Evolutionary conservation across 2,113 vertebrate species (phyloP).

Genomic region (Aythya baeri): DNA sequence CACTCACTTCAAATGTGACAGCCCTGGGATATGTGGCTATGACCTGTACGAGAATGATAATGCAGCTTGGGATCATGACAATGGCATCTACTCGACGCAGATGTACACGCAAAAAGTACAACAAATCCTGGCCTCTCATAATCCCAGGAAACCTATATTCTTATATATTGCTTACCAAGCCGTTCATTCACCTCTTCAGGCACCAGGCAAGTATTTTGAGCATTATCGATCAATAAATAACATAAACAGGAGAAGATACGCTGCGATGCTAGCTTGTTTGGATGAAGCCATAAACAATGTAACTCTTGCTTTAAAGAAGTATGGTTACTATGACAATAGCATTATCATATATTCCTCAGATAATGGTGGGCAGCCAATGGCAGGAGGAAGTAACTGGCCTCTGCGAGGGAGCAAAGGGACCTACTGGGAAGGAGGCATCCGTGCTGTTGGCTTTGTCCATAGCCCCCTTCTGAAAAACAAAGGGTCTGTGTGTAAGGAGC

Average conservation of each 20-base stretch:
- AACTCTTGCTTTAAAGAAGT: constrained; percentile 86
- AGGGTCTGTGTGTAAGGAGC: constrained; percentile 87
- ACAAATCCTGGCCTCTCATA: constrained; percentile 86
- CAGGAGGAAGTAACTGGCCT: constrained; percentile 96
- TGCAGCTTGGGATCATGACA: constrained; percentile 93
- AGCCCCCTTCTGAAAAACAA: constrained; percentile 91
- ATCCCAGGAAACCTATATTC: constrained; percentile 87
- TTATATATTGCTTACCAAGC: constrained; percentile 95
- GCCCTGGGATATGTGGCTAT: constrained; percentile 91
- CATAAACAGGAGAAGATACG: constrained; percentile 88
- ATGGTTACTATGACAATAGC: constrained; percentile 93
- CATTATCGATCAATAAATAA: constrained; percentile 92
- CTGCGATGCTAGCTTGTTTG: constrained; percentile 94
- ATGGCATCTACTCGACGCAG: constrained; percentile 90
- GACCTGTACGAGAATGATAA: constrained; percentile 93
- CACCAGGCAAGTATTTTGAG: constrained; percentile 89
- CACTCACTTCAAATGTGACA: constrained; percentile 95
- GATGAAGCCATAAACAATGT: constrained; percentile 94
- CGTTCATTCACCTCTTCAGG: constrained; percentile 94
- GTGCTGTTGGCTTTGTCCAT: constrained; percentile 95
- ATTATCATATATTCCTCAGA: constrained; percentile 96
- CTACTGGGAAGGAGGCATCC: constrained; percentile 96
- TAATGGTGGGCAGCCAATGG: constrained; percentile 92
- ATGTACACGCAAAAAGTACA: constrained; percentile 94
- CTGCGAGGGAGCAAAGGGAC: constrained; percentile 94